Conservation (phyloP, 2,113 vertebrate genomes). For the Pampusana beccarii region DNA sequence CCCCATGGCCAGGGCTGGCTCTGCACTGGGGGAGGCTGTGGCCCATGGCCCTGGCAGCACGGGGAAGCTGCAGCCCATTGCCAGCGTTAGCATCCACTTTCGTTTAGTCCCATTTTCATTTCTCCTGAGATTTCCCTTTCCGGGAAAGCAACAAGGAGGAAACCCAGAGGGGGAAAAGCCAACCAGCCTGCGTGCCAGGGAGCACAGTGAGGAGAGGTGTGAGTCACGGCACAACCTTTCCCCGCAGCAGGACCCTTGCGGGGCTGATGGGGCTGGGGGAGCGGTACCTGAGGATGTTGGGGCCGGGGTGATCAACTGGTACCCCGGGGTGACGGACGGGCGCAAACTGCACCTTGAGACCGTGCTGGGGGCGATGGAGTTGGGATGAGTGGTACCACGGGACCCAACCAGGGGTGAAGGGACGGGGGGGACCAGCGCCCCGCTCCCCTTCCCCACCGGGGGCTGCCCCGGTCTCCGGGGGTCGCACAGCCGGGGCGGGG, state of each 20-base stretch:
- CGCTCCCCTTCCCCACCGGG: no score
- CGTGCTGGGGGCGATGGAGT: background rate
- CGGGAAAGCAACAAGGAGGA: background rate
- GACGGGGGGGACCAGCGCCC: no score
- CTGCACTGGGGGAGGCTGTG: accelerated
- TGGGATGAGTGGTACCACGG: accelerated
- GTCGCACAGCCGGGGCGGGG: no score
- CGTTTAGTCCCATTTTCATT: accelerated
- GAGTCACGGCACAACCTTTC: accelerated
- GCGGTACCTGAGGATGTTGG: background rate
- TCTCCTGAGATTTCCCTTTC: background rate
- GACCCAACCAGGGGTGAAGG: background rate
- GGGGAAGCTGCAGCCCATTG: accelerated
- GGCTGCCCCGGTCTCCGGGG: no score
- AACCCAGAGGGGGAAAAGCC: background rate
- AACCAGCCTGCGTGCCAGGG: accelerated
- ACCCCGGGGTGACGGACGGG: background rate
- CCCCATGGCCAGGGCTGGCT: background rate
- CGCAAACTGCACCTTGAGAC: no score
- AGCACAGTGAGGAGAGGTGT: accelerated
- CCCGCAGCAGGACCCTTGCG: background rate
- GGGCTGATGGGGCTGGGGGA: background rate
- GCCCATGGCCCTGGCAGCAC: background rate
- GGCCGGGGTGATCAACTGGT: background rate
- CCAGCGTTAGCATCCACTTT: accelerated